Evolutionary conservation across 2,797 vertebrate genomes (phyloP).

Genomic region (Pipistrellus pygmaeus): DNA sequence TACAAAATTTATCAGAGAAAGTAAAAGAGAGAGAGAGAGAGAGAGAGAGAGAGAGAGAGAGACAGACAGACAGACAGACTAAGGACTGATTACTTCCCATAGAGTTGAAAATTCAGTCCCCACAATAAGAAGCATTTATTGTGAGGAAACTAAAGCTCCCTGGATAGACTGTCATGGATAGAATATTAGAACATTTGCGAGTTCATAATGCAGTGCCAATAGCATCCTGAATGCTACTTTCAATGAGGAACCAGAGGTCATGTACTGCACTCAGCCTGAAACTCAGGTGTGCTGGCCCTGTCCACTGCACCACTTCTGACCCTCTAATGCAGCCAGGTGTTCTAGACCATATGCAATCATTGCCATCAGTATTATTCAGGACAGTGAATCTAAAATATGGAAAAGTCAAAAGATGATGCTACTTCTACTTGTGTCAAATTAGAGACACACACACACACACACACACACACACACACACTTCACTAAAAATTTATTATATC

Average conservation of each 20-base stretch:
- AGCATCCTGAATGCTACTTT: not conserved
- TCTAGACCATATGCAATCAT: not conserved
- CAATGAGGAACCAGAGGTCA: not conserved
- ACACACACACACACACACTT: too few relatives aligned
- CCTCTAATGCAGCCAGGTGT: not conserved
- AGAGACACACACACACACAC: too few relatives aligned
- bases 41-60: too few relatives aligned
- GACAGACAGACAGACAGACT: not conserved
- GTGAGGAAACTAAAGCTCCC: not conserved
- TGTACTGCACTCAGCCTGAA: not conserved
- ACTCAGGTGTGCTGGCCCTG: not conserved
- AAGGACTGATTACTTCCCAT: not conserved
- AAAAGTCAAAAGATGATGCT: not conserved
- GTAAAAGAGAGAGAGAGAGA: too few relatives aligned
- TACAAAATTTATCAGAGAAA: not conserved
- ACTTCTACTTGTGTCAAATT: not conserved
- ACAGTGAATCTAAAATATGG: not conserved
- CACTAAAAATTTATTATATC: not conserved
- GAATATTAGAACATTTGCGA: not conserved
- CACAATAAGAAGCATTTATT: not conserved
- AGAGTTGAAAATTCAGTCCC: not conserved
- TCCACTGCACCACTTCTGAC: not conserved
- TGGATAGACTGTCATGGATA: not conserved
- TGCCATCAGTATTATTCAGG: not conserved
- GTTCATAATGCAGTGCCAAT: not conserved